These are phyloP conservation scores for Caenorhabditis sp. DNA, from an alignment of 2,888 invertebrate species.

Conservation along the genomic window DNA sequence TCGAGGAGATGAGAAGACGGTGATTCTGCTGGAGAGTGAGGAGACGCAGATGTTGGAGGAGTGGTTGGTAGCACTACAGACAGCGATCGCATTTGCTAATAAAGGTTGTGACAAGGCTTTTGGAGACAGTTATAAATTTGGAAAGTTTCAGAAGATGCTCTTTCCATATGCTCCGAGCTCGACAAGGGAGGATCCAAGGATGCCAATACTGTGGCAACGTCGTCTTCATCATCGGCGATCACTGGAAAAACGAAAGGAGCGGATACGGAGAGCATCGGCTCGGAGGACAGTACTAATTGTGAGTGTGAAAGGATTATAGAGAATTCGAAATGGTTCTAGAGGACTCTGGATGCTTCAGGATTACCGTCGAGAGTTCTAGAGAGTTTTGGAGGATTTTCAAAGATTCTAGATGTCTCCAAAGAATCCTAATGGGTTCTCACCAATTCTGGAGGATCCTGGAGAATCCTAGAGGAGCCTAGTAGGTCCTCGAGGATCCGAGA, in stretches of 20 bases:
- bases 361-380: too few relatives aligned
- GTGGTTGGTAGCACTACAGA: slow-evolving; percentile 71
- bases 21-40: slow-evolving; percentile 65
- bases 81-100: slow-evolving; percentile 72
- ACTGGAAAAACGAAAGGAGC: slow-evolving; percentile 39
- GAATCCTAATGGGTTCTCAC: too few relatives aligned
- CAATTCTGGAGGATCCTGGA: too few relatives aligned
- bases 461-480: too few relatives aligned
- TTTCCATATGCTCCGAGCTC: slow-evolving; percentile 68
- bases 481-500: too few relatives aligned
- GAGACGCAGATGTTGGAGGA: slow-evolving; percentile 64
- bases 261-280: slow-evolving; percentile 76
- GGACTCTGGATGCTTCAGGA: too few relatives aligned
- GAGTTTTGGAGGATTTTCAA: neutral
- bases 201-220: slow-evolving; percentile 15
- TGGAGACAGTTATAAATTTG: neutral
- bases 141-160: slow-evolving; percentile 67
- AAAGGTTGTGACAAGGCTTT: slow-evolving; percentile 51
- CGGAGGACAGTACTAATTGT: slow-evolving; percentile 76
- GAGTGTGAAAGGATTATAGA: slow-evolving; percentile 6
- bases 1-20: slow-evolving; percentile 57
- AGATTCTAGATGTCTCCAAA: neutral
- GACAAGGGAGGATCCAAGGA: slow-evolving; percentile 54
- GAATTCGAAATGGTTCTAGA: neutral
- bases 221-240: slow-evolving; percentile 21